These are phyloP conservation scores for Hydrozoanthus tunicans DNA, from an alignment of 64 coral and sea anemone genomes.

Conservation along the genomic window DNA sequence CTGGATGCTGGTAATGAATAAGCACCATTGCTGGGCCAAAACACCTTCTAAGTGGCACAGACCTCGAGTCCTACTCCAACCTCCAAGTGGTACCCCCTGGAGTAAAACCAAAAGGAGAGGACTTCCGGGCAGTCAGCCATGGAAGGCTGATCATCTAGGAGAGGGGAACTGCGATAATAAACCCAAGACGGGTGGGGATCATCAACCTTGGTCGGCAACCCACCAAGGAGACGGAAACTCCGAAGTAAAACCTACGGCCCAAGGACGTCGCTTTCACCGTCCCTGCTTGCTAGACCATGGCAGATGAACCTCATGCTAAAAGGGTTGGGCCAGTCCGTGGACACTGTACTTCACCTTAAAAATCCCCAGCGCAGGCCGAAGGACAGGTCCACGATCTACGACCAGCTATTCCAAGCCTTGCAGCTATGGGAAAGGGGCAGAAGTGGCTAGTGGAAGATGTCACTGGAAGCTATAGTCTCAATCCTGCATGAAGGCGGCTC, in stretches of 20 bases:
- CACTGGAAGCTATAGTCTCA: slow-evolving; percentile 27
- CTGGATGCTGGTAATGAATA: not conserved
- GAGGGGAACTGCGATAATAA: slow-evolving; percentile 22
- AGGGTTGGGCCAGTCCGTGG: not conserved
- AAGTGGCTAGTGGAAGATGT: slow-evolving; percentile 23
- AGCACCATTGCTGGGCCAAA: not conserved
- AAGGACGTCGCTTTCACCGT: no score
- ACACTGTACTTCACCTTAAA: not conserved
- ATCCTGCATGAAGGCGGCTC: slow-evolving; percentile 45
- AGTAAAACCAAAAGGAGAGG: not conserved
- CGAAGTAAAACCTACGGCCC: no score
- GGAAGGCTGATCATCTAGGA: slow-evolving; percentile 29
- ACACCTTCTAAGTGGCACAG: not conserved
- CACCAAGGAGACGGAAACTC: no score
- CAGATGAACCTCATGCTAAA: not conserved
- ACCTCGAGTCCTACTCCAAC: not conserved
- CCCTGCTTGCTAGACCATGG: not conserved
- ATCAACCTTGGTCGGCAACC: not conserved
- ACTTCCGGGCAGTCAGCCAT: not conserved
- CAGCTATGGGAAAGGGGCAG: slow-evolving; percentile 35
- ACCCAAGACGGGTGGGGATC: not conserved
- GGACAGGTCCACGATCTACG: not conserved
- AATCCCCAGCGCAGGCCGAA: no score
- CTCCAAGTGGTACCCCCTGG: not conserved
- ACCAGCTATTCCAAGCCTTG: not conserved